Base-by-base conservation (phyloP, 1,140 invertebrate species). In the Metaphire vulgaris region DNA sequence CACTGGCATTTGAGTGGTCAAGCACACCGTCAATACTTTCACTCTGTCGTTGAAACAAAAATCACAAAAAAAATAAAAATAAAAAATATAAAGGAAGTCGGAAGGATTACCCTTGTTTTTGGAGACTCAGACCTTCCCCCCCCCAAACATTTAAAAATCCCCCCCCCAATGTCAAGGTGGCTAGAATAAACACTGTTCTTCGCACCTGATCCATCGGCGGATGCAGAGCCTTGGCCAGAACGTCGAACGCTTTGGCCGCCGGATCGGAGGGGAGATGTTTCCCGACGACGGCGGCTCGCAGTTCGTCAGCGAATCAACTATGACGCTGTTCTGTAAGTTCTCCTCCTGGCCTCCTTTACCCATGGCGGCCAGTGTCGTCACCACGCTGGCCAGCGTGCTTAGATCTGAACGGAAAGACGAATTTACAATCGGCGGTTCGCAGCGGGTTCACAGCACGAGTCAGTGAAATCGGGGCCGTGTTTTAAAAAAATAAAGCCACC, bases 181-280 rank as follows among this genome's bases (percentile, higher is more conserved):
- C n/a, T n/a, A n/a, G n/a, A n/a, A n/a, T n/a, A n/a, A n/a, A n/a
- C n/a, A n/a, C n/a, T n/a, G n/a, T n/a, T n/a, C n/a, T n/a, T n/a
- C n/a, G n/a, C n/a, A 74, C 15, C 6, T 56, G 41, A 12, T 56
- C 41, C 41, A 56, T 56, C n/a, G 77, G 41, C 73, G 82, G 79
- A 76, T 84, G 83, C 78, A 85, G 82, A 87, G 90, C 87, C 85
- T 90, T 91, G 33, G 91, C 90, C 85, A 93, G 90, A 74, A 90
- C 89, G 79, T 93, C 92, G 83, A 93, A 88, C 6, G 92, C 92
- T 80, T 90, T 87, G 12, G 90, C 89, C 69, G 89, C 88, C 64
- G 88, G 88, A 64, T 81, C 77, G 75, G 79, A 64, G 14, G 65
- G 67, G 33, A 71, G 33, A 28, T 78, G 65, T 32, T 73, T 74